Base-by-base conservation (phyloP, 1,140 invertebrate species). In the Apis laboriosa region DNA sequence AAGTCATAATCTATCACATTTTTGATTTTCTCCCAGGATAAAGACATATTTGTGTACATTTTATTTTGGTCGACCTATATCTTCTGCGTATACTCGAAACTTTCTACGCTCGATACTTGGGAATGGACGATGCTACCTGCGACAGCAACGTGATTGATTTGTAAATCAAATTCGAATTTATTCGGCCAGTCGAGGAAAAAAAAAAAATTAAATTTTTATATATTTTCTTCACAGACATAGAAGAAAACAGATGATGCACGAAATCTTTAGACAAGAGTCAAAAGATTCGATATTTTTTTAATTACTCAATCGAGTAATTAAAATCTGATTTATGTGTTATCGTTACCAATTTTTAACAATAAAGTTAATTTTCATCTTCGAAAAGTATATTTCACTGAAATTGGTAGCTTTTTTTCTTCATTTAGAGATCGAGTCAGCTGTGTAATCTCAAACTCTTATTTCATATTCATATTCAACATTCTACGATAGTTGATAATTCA, bases 241-340 rank as follows among this genome's bases (percentile, higher is more conserved):
- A 53, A 21, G 34, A 43, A 17, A 63, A n/a, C 58, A 64, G 58
- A 19, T 24, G 49, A 51, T 13, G n/a, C 43, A 7, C 1, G 49
- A 24, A 19, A 2, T n/a, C n/a, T 63, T 71, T 12, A 53, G 11
- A 34, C 43, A 51, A 80, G 9, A 19, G 56, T 49, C 51, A 60
- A 74, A 80, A 64, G 51, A 51, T 74, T 82, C 5, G 58, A 60
- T n/a, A 68, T 74, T 28, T 63, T 77, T 85, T 86, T 53, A 70
- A 77, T 85, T 81, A 79, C 78, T 74, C 53, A 51, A 86, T 86
- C 51, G 51, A 12, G 15, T 56, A 55, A 84, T 75, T 49, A 68
- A 71, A 61, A 72, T 68, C 71, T 11, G 51, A 78, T 77, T 82
- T 77, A 70, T 13, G 9, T 28, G 49, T 85, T 61, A 17, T 82